Conservation (phyloP, 2,113 vertebrate genomes). For the Tyto alba region DNA sequence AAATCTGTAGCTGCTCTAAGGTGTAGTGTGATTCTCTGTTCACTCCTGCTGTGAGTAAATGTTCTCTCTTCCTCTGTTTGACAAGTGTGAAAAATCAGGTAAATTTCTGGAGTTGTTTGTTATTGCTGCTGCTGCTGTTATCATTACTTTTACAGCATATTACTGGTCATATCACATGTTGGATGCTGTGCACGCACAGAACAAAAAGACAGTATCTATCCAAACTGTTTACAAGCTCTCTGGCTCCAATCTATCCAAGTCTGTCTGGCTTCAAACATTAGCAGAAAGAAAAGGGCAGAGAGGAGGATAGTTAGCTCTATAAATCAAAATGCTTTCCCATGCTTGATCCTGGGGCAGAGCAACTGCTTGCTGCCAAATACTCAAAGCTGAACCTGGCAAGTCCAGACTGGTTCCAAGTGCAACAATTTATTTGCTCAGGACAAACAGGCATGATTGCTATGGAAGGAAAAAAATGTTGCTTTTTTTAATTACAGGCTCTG, state of each 20-base stretch:
- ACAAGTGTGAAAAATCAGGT: not conserved
- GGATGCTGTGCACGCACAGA: not conserved
- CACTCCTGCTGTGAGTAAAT: not conserved
- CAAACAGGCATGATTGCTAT: not conserved
- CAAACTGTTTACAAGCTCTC: not conserved
- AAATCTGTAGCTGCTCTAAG: not conserved
- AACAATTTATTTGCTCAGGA: not conserved
- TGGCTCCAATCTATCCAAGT: not conserved
- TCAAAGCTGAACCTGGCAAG: not conserved
- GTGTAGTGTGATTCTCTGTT: not conserved
- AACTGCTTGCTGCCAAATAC: not conserved
- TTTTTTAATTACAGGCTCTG: not conserved
- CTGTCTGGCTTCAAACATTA: not conserved
- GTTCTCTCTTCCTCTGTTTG: not conserved
- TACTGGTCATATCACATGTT: not conserved
- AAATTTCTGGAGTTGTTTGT: not conserved
- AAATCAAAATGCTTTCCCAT: not conserved
- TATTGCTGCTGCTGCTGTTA: not conserved
- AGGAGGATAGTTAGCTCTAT: not conserved
- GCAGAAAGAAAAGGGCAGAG: not conserved
- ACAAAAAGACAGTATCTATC: not conserved
- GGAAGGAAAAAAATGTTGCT: not conserved
- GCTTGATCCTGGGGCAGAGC: not conserved
- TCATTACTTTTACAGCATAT: not conserved
- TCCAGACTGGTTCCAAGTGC: not conserved